Conservation (phyloP, 2,888 invertebrate species). For the Nomada goodeniana region DNA sequence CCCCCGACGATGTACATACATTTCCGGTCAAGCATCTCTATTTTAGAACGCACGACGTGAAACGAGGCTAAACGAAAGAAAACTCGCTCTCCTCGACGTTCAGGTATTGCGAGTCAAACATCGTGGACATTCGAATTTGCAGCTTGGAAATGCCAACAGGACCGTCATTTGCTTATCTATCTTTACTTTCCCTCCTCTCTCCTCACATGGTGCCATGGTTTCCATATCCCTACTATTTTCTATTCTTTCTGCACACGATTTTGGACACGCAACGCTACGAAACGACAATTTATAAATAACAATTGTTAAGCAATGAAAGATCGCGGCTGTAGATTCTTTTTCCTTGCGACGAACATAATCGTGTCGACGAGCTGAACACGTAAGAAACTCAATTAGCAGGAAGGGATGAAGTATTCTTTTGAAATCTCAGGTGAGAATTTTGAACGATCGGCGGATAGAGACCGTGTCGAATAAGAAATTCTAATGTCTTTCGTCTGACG, state of each 20-base stretch:
- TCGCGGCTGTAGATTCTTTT: conserved; percentile 31
- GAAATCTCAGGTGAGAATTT: background rate
- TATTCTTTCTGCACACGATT: conserved; percentile 25
- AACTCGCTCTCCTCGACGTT: background rate
- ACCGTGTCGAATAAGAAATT: conserved; percentile 36
- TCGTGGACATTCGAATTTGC: conserved; percentile 22
- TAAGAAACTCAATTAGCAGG: conserved; percentile 32
- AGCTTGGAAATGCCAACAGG: conserved; percentile 21
- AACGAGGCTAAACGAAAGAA: conserved; percentile 13
- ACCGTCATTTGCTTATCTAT: conserved; percentile 10
- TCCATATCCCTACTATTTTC: background rate
- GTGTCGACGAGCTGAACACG: conserved; percentile 2
- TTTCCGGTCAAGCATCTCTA: background rate
- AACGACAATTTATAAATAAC: conserved; percentile 36
- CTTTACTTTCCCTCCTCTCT: background rate
- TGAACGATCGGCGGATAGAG: conserved; percentile 8
- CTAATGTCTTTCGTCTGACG: conserved; percentile 26
- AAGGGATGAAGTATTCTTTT: conserved; percentile 28
- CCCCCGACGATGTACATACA: background rate
- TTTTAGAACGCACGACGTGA: background rate
- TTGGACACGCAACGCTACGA: conserved; percentile 32
- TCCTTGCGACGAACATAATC: conserved; percentile 29
- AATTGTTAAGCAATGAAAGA: conserved; percentile 26
- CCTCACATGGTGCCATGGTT: conserved; percentile 6
- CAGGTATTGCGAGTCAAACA: conserved; percentile 14